Conservation (phyloP, 30 jellyfish, hydroid and myxozoan genomes). For the Hydractinia symbiolongicarpus region DNA sequence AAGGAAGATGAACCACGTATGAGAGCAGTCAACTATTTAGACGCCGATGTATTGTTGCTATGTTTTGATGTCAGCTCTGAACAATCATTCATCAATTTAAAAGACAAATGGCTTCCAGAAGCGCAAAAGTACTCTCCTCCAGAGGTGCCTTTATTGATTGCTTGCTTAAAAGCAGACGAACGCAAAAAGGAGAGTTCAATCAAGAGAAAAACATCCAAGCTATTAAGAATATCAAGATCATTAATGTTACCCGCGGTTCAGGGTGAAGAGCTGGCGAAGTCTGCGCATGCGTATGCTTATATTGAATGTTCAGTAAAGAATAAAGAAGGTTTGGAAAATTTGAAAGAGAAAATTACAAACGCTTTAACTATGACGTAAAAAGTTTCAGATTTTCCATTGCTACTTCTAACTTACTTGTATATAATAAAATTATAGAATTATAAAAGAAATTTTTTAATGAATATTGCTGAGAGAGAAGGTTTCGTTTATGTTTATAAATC, state of each 20-base stretch:
- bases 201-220: neutral
- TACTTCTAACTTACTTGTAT: no score
- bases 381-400: no score
- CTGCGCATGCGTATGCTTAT: neutral
- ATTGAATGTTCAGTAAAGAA: constrained; percentile 7
- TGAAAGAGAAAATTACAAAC: neutral
- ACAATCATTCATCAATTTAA: neutral
- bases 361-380: constrained; percentile 2
- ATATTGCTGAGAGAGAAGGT: no score
- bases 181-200: neutral
- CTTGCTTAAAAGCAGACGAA: neutral
- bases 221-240: neutral
- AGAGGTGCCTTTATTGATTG: constrained; percentile 12
- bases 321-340: constrained; percentile 2
- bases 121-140: constrained; percentile 16
- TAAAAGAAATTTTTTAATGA: no score
- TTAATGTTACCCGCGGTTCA: neutral
- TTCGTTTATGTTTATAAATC: no score
- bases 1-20: constrained; percentile 2
- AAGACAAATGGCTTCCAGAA: constrained; percentile 23
- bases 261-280: neutral
- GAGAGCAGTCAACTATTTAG: constrained; percentile 22
- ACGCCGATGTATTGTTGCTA: constrained; percentile 10
- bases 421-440: no score
- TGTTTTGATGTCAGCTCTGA: constrained; percentile 6